Evolutionary conservation across 2,888 invertebrate species (phyloP).

Genomic region (Drosophila flavopinicola): DNA sequence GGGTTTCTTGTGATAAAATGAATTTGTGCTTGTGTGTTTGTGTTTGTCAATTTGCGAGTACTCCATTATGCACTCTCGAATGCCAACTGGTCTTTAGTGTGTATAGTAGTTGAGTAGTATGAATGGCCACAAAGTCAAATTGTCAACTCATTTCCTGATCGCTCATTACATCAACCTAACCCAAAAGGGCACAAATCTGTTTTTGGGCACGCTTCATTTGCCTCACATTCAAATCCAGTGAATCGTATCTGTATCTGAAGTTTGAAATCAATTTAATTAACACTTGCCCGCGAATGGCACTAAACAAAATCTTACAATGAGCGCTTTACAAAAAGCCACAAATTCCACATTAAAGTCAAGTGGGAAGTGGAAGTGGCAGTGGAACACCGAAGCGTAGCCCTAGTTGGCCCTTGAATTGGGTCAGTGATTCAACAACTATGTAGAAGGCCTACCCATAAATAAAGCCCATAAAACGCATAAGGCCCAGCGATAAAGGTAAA

Average conservation of each 20-base stretch:
- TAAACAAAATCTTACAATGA: constrained; percentile 41
- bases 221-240: constrained; percentile 47
- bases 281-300: constrained; percentile 59
- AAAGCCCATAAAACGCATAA: constrained; percentile 45
- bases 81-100: background rate
- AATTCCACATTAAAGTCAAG: constrained; percentile 35
- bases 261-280: constrained; percentile 71
- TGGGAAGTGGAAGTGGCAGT: constrained; percentile 16
- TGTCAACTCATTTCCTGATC: constrained; percentile 69
- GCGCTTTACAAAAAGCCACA: constrained; percentile 23
- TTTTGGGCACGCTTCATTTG: constrained; percentile 72
- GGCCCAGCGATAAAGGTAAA: constrained; percentile 55
- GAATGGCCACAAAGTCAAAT: constrained; percentile 31
- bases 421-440: constrained; percentile 42
- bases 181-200: constrained; percentile 55
- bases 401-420: constrained; percentile 47
- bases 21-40: too few relatives aligned
- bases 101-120: too few relatives aligned
- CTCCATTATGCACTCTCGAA: too few relatives aligned
- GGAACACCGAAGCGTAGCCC: constrained; percentile 49
- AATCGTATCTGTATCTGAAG: constrained; percentile 24
- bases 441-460: constrained; percentile 33
- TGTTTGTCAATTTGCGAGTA: constrained; percentile 47
- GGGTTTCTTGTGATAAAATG: constrained; percentile 56
- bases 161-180: constrained; percentile 22